These are phyloP conservation scores for Lepidurus arcticus DNA, from an alignment of 1,140 invertebrate species.

Conservation along the genomic window DNA sequence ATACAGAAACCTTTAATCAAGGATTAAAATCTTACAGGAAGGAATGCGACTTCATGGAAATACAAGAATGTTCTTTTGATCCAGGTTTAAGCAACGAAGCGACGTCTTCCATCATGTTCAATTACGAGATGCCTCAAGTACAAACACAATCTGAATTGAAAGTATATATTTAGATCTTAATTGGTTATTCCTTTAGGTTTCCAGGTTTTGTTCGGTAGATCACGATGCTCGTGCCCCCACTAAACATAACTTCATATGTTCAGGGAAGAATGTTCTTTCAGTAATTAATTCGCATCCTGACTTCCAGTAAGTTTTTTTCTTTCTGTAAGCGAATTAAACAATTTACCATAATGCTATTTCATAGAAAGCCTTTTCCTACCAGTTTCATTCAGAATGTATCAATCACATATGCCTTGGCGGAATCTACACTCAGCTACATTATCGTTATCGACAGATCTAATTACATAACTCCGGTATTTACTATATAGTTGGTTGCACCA, in stretches of 20 bases:
- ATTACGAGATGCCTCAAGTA: neutral
- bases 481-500: neutral
- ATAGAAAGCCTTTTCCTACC: neutral
- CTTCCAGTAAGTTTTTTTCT: neutral
- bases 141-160: neutral
- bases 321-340: neutral
- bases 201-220: neutral
- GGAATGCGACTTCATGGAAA: neutral
- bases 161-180: neutral
- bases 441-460: neutral
- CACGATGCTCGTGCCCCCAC: neutral
- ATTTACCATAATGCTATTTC: neutral
- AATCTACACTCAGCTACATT: neutral
- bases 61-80: neutral
- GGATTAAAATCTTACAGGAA: neutral
- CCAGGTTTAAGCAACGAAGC: neutral
- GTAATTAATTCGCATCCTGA: neutral
- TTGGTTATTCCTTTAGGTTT: neutral
- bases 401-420: neutral
- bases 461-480: neutral
- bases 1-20: neutral
- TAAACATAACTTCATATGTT: neutral
- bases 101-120: neutral
- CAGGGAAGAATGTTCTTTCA: neutral
- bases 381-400: neutral